These are phyloP conservation scores for Scartelaos histophorus DNA, from an alignment of 2,113 vertebrate species.

Conservation along the genomic window DNA sequence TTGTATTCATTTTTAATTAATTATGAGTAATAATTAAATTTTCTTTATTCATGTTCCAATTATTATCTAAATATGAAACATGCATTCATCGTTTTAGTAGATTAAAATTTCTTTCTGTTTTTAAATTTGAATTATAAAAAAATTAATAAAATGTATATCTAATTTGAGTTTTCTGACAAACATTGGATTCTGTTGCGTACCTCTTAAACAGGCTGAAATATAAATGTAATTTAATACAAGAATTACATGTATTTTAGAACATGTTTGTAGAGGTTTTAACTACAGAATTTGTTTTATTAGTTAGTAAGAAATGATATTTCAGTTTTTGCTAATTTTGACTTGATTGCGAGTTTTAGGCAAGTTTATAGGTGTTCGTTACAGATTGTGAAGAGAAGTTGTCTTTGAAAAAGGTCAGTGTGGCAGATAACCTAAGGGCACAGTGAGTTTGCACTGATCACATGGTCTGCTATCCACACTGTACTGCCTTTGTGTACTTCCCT, in stretches of 20 bases:
- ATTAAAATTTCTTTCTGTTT: background rate
- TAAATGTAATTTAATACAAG: too few species aligned
- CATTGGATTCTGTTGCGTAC: too few species aligned
- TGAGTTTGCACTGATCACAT: constrained; percentile 60
- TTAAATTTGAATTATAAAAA: too few species aligned
- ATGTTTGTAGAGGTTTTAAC: too few species aligned
- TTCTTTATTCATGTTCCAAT: background rate
- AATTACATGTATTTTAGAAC: too few species aligned
- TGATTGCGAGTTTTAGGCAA: too few species aligned
- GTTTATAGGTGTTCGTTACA: constrained; percentile 12
- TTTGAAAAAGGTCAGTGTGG: constrained; percentile 28
- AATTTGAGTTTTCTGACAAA: too few species aligned
- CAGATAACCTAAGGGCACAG: constrained; percentile 59
- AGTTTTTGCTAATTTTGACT: too few species aligned
- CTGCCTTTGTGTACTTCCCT: constrained; percentile 47
- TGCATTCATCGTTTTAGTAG: background rate
- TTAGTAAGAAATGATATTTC: too few species aligned
- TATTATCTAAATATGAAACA: background rate
- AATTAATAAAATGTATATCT: too few species aligned
- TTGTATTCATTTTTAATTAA: background rate
- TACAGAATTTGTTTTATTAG: too few species aligned
- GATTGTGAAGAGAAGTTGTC: constrained; percentile 20
- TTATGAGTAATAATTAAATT: background rate
- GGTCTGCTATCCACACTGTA: constrained; percentile 49
- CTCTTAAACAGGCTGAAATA: too few species aligned